Percentiles rank a stretch among this genome's conserved stretches.
Conservation (phyloP, 2,888 invertebrate genomes). For the Parnassius mnemosyne region DNA sequence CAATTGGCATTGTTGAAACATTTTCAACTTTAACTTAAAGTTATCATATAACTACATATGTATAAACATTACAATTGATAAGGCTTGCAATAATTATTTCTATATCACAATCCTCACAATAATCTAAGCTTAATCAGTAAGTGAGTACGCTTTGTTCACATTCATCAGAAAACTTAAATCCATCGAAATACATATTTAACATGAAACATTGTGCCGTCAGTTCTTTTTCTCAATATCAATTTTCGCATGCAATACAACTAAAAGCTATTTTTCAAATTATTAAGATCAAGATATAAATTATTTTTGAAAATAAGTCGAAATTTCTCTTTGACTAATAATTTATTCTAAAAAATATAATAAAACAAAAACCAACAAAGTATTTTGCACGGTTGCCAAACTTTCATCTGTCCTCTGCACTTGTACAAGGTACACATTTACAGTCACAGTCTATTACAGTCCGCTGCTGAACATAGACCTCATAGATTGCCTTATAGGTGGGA, state of each 20-base stretch:
- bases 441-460: too few species aligned
- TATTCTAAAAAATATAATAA: conserved; percentile 6
- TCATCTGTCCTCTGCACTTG: neutral
- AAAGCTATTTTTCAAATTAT: too few species aligned
- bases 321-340: neutral
- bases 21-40: conserved; percentile 14
- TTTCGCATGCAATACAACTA: too few species aligned
- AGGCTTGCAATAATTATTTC: conserved; percentile 56
- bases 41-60: conserved; percentile 20
- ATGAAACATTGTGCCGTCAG: neutral
- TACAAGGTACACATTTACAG: neutral
- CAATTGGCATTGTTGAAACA: conserved; percentile 5
- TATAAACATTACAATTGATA: conserved; percentile 28
- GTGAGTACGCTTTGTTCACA: conserved; percentile 24
- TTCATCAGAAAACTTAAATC: neutral
- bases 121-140: conserved; percentile 30
- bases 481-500: too few species aligned
- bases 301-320: neutral
- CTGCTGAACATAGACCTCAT: too few species aligned
- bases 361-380: conserved; percentile 14
- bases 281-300: too few species aligned
- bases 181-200: neutral
- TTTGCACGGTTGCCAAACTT: neutral
- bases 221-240: too few species aligned
- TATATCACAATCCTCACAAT: conserved; percentile 66